A percentile compares a stretch with the other conserved stretches of the same genome.
Evolutionary conservation across 2,797 vertebrate species (phyloP).

Genomic region (Pantherophis vulpinus): DNA sequence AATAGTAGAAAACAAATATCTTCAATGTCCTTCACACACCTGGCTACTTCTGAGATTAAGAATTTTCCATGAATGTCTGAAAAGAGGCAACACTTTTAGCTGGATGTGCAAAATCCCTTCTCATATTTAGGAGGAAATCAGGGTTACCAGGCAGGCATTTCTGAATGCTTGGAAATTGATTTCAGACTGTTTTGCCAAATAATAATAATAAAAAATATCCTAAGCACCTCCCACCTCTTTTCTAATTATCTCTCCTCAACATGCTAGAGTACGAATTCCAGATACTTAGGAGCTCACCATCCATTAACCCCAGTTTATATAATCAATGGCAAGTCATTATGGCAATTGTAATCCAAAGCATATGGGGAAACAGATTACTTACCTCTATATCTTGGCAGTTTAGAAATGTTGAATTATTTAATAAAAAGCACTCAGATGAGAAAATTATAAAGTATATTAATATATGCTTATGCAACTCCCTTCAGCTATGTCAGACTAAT

Average conservation of each 20-base stretch:
- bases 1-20: not conserved
- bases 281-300: not conserved
- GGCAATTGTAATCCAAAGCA: not conserved
- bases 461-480: slow-evolving; percentile 28
- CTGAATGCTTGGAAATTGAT: not conserved
- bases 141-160: not conserved
- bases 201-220: not conserved
- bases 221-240: not conserved
- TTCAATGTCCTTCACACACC: not conserved
- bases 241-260: not conserved
- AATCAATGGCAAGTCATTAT: not conserved
- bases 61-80: not conserved
- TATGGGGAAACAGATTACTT: not conserved
- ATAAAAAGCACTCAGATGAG: slow-evolving; percentile 45
- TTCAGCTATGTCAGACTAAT: slow-evolving; percentile 19
- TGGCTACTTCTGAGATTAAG: not conserved
- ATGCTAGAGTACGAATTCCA: not conserved
- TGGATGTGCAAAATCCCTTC: not conserved
- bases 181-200: not conserved
- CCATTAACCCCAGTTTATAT: not conserved
- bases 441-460: slow-evolving; percentile 48
- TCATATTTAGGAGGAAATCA: not conserved
- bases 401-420: slow-evolving; percentile 16
- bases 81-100: not conserved
- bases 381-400: not conserved